Conservation (phyloP, 2,797 vertebrate genomes). For the Choloepus didactylus region DNA sequence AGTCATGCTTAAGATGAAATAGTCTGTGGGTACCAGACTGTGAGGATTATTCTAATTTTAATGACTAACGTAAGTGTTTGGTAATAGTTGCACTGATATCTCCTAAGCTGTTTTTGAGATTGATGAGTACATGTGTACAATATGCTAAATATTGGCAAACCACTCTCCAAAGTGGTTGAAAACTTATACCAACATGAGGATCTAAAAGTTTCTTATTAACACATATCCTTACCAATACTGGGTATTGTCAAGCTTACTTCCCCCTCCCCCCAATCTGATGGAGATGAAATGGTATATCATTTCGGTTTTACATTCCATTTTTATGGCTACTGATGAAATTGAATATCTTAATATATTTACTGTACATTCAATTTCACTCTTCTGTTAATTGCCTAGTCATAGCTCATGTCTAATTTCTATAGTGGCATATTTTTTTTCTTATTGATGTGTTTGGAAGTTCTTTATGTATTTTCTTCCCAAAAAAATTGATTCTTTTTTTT, state of each 20-base stretch:
- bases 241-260: neutral
- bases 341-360: neutral
- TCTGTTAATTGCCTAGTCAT: neutral
- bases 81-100: neutral
- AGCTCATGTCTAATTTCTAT: neutral
- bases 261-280: neutral
- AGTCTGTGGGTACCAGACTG: neutral
- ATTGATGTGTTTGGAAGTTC: neutral
- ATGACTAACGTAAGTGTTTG: neutral
- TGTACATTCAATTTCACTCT: neutral
- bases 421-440: neutral
- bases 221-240: neutral
- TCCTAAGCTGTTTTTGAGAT: neutral
- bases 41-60: neutral
- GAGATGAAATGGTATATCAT: neutral
- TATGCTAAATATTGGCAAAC: neutral
- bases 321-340: neutral
- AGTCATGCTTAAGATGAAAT: neutral
- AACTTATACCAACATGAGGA: neutral
- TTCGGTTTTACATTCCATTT: neutral
- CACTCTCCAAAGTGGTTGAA: neutral
- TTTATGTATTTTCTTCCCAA: neutral
- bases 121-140: neutral
- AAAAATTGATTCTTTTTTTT: neutral
- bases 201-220: neutral